Conservation (phyloP, 64 coral and sea anemone genomes). For the Astreopora myriophthalma region DNA sequence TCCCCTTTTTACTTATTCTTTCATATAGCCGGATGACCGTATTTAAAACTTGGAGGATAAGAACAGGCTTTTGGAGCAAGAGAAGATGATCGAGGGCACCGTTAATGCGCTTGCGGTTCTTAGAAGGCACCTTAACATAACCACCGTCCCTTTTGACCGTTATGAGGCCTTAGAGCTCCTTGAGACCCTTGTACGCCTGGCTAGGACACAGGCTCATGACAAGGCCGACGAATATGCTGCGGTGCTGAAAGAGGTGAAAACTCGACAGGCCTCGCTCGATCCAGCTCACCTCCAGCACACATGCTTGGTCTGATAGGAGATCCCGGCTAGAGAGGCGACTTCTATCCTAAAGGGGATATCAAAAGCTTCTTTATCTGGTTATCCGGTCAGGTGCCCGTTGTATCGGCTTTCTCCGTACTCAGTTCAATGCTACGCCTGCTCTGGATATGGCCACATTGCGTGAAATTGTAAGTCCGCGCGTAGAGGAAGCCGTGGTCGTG, state of each 20-base stretch:
- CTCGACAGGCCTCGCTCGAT: neutral
- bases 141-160: neutral
- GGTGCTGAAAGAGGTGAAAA: neutral
- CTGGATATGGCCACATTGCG: neutral
- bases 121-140: neutral
- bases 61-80: neutral
- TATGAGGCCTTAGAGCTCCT: conserved; percentile 32
- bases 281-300: neutral
- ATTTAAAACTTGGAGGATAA: neutral
- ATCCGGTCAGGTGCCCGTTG: neutral
- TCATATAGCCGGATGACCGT: neutral
- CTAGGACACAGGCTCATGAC: neutral
- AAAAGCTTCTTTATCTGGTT: neutral
- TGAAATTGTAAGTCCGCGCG: neutral
- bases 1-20: neutral
- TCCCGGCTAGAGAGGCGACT: neutral
- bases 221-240: neutral
- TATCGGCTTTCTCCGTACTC: neutral
- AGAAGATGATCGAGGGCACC: neutral
- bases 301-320: neutral
- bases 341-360: neutral
- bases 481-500: neutral
- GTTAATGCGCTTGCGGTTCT: neutral
- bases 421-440: neutral
- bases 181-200: neutral